Conservation (phyloP, 2,888 invertebrate genomes). For the Strigamia transsilvanica region DNA sequence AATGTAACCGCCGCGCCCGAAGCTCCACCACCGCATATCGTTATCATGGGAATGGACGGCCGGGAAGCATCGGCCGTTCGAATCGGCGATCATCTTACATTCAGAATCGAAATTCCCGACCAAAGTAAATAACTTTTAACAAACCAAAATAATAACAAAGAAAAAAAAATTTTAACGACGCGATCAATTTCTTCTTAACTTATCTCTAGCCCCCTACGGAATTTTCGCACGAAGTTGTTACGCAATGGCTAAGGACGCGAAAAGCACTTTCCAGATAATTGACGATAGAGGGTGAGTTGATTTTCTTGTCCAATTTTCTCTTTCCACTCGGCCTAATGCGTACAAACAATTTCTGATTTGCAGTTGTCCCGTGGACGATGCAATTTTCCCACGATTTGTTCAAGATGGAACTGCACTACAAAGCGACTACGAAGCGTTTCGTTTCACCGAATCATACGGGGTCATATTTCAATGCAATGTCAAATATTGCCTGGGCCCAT, state of each 20-base stretch:
- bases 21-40: constrained; percentile 91
- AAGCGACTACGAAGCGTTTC: constrained; percentile 91
- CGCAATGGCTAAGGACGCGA: constrained; percentile 95
- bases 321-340: neutral
- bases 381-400: constrained; percentile 91
- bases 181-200: neutral
- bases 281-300: constrained; percentile 84
- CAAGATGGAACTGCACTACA: constrained; percentile 85
- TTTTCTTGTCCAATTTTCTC: neutral
- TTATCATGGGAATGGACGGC: constrained; percentile 84
- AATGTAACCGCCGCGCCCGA: constrained; percentile 94
- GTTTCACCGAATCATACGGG: constrained; percentile 94
- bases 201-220: constrained; percentile 82
- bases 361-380: constrained; percentile 89
- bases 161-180: neutral
- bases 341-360: constrained; percentile 55
- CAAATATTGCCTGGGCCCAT: constrained; percentile 93
- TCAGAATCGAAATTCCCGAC: constrained; percentile 95
- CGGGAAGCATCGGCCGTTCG: constrained; percentile 93
- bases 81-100: constrained; percentile 92
- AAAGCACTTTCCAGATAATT: constrained; percentile 94
- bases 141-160: too few relatives aligned
- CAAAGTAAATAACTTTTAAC: constrained; percentile 87
- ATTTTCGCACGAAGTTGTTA: constrained; percentile 95
- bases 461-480: constrained; percentile 98